These are phyloP conservation scores for Sturnus vulgaris DNA, from an alignment of 2,113 vertebrate species.

Conservation along the genomic window DNA sequence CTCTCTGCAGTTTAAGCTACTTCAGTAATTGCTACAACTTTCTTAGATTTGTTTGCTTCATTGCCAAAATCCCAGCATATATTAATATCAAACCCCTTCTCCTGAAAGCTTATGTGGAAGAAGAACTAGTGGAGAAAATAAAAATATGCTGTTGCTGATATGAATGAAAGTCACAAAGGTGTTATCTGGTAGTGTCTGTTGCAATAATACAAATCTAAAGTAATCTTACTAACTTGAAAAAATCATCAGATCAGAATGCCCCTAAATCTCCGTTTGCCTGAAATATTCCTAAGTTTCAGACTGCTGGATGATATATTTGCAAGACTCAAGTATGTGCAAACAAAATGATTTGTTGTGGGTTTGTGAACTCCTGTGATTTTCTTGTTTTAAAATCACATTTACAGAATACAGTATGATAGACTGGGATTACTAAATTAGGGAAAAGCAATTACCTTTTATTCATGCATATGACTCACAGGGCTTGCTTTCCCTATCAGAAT, in stretches of 20 bases:
- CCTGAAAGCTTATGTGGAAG: not conserved
- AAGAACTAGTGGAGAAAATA: not conserved
- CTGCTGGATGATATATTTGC: not conserved
- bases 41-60: not conserved
- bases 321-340: not conserved
- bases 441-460: not conserved
- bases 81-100: not conserved
- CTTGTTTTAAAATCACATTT: not conserved
- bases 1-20: not conserved
- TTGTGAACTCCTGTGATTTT: not conserved
- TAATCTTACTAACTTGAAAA: not conserved
- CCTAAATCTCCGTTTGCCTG: not conserved
- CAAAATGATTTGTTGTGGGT: not conserved
- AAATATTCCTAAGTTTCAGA: not conserved
- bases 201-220: not conserved
- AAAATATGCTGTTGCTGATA: not conserved
- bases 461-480: not conserved
- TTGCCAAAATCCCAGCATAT: not conserved
- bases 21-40: not conserved
- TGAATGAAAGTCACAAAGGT: not conserved
- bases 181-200: not conserved
- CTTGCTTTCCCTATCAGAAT: not conserved
- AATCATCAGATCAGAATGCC: not conserved
- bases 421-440: not conserved
- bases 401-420: rapidly evolving